phyloP scores from a whole-genome alignment of 2,797 vertebrate species.

The Clamator glandarius region DNA sequence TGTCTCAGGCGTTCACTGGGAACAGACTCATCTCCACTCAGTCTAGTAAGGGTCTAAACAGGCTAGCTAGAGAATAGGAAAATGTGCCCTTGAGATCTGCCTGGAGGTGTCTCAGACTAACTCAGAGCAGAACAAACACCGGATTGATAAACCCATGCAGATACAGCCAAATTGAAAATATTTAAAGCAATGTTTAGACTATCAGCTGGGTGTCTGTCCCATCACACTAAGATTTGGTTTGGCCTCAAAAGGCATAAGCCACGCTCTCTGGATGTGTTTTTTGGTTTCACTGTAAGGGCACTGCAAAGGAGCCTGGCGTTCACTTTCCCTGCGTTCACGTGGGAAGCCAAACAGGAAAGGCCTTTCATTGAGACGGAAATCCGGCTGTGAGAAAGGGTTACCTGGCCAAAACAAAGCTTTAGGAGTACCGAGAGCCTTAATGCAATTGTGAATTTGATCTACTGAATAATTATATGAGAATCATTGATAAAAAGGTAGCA shows the following conservation, averaged over 20 bases:
- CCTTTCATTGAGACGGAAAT: neutral
- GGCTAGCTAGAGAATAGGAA: neutral
- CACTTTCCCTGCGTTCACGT: neutral
- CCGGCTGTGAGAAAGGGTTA: neutral
- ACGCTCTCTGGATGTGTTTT: neutral
- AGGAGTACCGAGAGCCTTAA: neutral
- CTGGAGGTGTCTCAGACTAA: neutral
- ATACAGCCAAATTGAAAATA: conserved; percentile 18
- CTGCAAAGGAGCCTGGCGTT: neutral
- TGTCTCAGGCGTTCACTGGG: neutral
- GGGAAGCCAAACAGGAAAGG: conserved; percentile 4
- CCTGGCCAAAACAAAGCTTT: neutral
- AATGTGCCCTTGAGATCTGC: neutral
- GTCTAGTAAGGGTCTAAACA: neutral
- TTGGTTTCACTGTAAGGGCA: neutral
- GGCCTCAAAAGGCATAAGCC: neutral
- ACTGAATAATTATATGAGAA: neutral
- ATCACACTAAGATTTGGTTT: neutral
- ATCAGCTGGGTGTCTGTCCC: neutral
- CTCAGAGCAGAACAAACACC: neutral
- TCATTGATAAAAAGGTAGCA: neutral
- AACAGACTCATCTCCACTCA: neutral
- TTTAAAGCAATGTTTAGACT: neutral
- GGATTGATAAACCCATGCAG: conserved; percentile 6
- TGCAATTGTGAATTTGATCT: neutral